Base-by-base conservation (phyloP, 1,140 invertebrate genomes). In the fruit fly (Drosophila melanogaster) region DNA sequence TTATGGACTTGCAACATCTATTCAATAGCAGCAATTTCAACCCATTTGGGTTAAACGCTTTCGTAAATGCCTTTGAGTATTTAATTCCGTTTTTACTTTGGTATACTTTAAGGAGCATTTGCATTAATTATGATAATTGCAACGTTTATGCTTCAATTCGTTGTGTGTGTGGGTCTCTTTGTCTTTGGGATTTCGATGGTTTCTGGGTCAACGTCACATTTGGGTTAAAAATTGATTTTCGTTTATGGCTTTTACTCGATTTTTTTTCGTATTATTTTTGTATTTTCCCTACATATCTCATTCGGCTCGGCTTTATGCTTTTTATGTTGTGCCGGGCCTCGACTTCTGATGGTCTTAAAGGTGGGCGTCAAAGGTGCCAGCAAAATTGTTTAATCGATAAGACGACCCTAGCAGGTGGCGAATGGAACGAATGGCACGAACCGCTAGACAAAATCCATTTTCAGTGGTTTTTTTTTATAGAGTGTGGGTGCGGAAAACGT, bases 81-180 rank as follows among this genome's bases (percentile, higher is more conserved):
- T 75, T 76, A 75, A 76, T 75, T 50, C 33, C 40, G 41, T 66
- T 76, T 76, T 76, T 59, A 15, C 76, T 70, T 61, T 51, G 74
- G 73, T 69, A 38, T 69, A 60, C 56, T 60, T 77, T 77, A 58
- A 77, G 56, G 40, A 50, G 73, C 73, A 60, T 77, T 77, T 77
- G 73, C 64, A 77, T 77, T 77, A 77, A 77, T 77, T 77, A 77
- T 77, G 64, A 77, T 77, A 77, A 77, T 77, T 77, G 74, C 74
- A 77, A 77, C 62, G 74, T 77, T 77, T 77, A 77, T 77, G 73
- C 64, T 50, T 56, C 55, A 58, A 30, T 75, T 66, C 49, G 47
- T 54, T 30, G 8, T 24, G 41, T 55, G 61, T 54, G 71, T 75
- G 53, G 61, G 60, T 69, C 54, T 69, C 19, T 64, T 64, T 58